Percentiles rank a stretch among this genome's conserved stretches.
Conservation (phyloP, 2,113 vertebrate species). For the Ailurus styani region DNA sequence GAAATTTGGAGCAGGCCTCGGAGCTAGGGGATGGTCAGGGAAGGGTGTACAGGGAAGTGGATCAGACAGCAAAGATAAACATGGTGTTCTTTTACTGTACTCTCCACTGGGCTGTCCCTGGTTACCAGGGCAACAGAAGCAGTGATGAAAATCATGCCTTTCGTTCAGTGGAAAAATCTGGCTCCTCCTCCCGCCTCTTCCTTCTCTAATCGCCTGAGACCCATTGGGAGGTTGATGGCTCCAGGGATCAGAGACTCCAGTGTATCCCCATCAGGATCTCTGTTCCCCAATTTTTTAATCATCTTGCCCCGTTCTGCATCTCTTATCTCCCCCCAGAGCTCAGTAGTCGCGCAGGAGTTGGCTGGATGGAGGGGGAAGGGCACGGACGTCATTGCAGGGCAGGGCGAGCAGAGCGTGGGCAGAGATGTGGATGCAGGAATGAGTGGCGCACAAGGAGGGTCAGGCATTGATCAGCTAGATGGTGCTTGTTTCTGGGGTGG, state of each 20-base stretch:
- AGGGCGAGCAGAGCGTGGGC: slow-evolving; percentile 56
- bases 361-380: slow-evolving; percentile 53
- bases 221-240: slow-evolving; percentile 17
- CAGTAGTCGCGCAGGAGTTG: slow-evolving; percentile 43
- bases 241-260: slow-evolving; percentile 2
- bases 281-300: background rate
- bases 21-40: slow-evolving; percentile 24
- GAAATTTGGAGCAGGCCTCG: background rate
- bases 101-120: slow-evolving; percentile 72
- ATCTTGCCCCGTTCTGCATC: background rate
- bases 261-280: background rate
- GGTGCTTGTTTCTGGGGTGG: background rate
- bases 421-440: slow-evolving; percentile 9
- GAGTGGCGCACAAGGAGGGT: background rate
- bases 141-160: slow-evolving; percentile 74
- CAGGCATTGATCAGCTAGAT: background rate
- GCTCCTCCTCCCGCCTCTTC: slow-evolving; percentile 58
- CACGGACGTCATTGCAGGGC: slow-evolving; percentile 37
- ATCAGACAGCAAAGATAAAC: slow-evolving; percentile 73
- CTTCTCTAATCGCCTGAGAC: slow-evolving; percentile 10
- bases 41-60: slow-evolving; percentile 60
- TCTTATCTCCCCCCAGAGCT: background rate
- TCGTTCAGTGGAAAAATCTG: slow-evolving; percentile 70
- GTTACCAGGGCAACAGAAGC: slow-evolving; percentile 77
- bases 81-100: slow-evolving; percentile 74